Evolutionary conservation across 2,113 vertebrate genomes (phyloP).

Genomic region (Hiodon alosoides): DNA sequence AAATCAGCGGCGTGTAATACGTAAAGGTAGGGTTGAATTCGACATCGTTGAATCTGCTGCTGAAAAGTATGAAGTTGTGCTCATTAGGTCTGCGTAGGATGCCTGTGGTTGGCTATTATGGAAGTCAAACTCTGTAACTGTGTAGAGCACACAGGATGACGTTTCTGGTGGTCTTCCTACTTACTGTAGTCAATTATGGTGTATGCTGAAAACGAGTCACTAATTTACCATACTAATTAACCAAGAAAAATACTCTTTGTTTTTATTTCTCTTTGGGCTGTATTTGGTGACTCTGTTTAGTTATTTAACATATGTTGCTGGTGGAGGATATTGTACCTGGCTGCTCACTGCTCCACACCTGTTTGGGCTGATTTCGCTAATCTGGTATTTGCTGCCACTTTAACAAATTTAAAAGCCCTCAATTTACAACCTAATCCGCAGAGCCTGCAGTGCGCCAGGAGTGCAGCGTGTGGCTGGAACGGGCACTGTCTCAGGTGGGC

Average conservation of each 20-base stretch:
- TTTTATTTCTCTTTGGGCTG: neutral
- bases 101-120: too few species aligned
- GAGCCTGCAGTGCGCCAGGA: conserved; percentile 24
- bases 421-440: conserved; percentile 30
- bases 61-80: too few species aligned
- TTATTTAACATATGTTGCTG: conserved; percentile 26
- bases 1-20: too few species aligned
- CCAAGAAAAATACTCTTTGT: neutral
- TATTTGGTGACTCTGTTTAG: conserved; percentile 2
- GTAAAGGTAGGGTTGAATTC: too few species aligned
- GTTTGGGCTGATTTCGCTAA: conserved; percentile 31
- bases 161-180: too few species aligned
- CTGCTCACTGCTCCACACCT: conserved; percentile 30
- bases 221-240: neutral
- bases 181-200: neutral
- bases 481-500: conserved; percentile 27
- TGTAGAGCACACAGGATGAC: too few species aligned
- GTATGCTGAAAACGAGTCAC: too few species aligned
- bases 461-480: conserved; percentile 12
- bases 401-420: conserved; percentile 33
- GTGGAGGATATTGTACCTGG: conserved; percentile 25
- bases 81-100: too few species aligned
- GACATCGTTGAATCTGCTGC: too few species aligned
- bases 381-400: conserved; percentile 34
- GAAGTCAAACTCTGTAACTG: too few species aligned